These are phyloP conservation scores for Tupaia tana DNA, from an alignment of 2,113 vertebrate species.

Conservation along the genomic window DNA sequence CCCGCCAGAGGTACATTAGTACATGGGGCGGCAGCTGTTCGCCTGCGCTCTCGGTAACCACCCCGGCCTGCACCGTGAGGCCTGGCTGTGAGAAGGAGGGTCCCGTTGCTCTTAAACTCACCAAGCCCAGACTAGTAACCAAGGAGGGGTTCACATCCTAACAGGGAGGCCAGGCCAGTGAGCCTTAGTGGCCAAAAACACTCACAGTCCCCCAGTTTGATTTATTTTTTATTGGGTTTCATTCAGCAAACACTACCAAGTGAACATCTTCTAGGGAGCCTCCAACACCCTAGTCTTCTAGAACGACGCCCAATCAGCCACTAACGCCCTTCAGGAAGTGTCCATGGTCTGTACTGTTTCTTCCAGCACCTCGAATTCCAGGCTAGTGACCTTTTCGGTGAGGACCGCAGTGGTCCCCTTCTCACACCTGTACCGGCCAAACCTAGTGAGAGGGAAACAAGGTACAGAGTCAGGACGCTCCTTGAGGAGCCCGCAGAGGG, in stretches of 20 bases:
- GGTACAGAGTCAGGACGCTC: neutral
- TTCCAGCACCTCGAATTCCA: constrained; percentile 89
- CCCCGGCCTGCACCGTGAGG: neutral
- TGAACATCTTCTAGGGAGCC: neutral
- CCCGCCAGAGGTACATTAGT: neutral
- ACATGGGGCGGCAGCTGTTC: neutral
- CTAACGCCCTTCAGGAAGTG: constrained; percentile 84
- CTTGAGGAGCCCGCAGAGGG: fast-evolving
- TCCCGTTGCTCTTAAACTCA: neutral
- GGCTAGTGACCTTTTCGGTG: constrained; percentile 82
- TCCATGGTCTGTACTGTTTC: constrained; percentile 90
- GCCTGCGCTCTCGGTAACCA: neutral
- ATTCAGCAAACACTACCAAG: constrained; percentile 14
- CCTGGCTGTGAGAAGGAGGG: neutral
- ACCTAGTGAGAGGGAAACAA: constrained; percentile 77
- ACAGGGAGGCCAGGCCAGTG: neutral
- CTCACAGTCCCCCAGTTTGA: neutral
- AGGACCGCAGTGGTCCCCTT: constrained; percentile 89
- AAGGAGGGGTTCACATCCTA: neutral
- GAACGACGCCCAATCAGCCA: neutral
- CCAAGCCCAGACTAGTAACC: neutral
- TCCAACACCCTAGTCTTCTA: neutral
- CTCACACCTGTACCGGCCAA: constrained; percentile 88
- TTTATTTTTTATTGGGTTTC: constrained; percentile 72
- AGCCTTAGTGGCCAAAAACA: neutral